A percentile compares a stretch with the other conserved stretches of the same genome.
phyloP scores from a whole-genome alignment of 1,140 invertebrate species.

The Listronotus oregonensis region DNA sequence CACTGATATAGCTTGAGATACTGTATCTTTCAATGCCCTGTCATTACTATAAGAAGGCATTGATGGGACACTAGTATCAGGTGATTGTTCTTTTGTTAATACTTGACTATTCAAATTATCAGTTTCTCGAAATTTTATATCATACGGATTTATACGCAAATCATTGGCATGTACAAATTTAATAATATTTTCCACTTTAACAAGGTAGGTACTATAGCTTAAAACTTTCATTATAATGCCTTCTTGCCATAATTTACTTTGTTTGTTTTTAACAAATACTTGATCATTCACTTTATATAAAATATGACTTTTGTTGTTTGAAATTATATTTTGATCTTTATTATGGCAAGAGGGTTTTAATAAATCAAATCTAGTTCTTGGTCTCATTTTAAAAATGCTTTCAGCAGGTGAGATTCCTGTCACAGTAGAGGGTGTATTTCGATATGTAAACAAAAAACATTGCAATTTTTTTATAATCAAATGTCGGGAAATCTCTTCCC shows the following conservation, averaged over 20 bases:
- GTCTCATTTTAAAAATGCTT: conserved; percentile 1
- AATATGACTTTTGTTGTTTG: neutral
- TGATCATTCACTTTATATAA: neutral
- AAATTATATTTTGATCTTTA: neutral
- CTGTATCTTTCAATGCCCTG: too few relatives aligned
- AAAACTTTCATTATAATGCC: neutral
- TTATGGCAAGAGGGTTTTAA: neutral
- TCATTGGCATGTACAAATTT: neutral
- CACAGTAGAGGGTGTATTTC: neutral
- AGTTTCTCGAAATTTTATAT: too few relatives aligned
- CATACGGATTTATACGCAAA: neutral
- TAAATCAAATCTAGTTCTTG: conserved; percentile 1
- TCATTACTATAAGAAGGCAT: too few relatives aligned
- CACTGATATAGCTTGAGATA: too few relatives aligned
- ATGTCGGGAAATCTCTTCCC: too few relatives aligned
- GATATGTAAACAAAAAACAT: conserved; percentile 5
- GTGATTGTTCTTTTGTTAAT: too few relatives aligned
- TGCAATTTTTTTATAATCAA: conserved; percentile 13
- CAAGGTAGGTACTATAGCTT: neutral
- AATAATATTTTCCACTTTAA: neutral
- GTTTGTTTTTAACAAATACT: neutral
- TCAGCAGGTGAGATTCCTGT: neutral
- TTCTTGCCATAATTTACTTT: neutral
- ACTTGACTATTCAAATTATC: too few relatives aligned
- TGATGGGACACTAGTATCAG: too few relatives aligned